phyloP scores from a whole-genome alignment of 2,797 vertebrate species.

The Dendrocincla fuliginosa region DNA sequence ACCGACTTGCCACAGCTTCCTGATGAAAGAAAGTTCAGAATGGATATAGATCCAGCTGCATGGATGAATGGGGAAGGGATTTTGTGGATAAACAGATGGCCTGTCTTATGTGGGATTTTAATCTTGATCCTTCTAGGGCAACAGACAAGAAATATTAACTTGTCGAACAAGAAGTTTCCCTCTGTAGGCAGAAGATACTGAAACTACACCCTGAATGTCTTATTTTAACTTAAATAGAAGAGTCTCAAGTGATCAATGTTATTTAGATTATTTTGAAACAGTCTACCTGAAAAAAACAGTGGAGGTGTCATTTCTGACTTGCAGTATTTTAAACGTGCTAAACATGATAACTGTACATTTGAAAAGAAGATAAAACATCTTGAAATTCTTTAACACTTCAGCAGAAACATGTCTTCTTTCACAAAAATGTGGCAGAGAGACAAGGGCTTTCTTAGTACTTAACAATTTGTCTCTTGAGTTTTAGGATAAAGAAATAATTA shows the following conservation, averaged over 20 bases:
- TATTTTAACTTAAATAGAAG: not conserved
- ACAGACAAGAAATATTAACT: not conserved
- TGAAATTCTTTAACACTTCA: not conserved
- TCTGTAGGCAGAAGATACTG: not conserved
- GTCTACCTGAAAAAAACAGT: not conserved
- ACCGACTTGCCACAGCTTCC: not conserved
- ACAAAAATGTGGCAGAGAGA: not conserved
- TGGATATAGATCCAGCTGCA: not conserved
- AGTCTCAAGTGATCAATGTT: not conserved
- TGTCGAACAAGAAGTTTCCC: not conserved
- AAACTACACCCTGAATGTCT: not conserved
- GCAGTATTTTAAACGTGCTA: not conserved
- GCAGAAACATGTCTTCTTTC: not conserved
- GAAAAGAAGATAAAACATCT: not conserved
- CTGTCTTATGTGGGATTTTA: not conserved
- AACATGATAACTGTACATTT: not conserved
- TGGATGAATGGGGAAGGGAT: not conserved
- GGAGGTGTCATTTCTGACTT: not conserved
- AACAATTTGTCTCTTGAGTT: not conserved
- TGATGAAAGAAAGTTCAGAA: constrained; percentile 15
- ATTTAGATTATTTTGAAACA: not conserved
- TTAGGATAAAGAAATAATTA: not conserved
- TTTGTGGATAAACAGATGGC: not conserved
- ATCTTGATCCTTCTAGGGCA: not conserved
- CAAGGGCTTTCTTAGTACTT: not conserved